Evolutionary conservation across 2,113 vertebrate genomes (phyloP), one percentile per base, ranked within the genome.

Genomic region (Malaclemys terrapin): DNA sequence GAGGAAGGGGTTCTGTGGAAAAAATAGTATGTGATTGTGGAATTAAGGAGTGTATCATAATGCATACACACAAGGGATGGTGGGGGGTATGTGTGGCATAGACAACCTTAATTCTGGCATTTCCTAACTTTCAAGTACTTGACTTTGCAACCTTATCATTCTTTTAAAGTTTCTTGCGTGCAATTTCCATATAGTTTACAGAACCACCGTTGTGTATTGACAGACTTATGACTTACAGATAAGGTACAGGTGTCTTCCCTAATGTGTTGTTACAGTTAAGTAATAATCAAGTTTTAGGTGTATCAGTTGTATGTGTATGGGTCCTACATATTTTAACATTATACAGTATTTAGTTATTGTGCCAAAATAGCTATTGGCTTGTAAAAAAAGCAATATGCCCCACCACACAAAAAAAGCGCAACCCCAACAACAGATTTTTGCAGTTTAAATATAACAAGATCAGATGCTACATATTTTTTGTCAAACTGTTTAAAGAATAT

Each of bases 331-430:
- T 76, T 72, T 38, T 80, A 90, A 47, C 59, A 20, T 17, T 56
- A n/a, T 38, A 80, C 42, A 90, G 78, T 59, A 42, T 49, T 69
- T 94, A 93, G 57, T 80, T 89, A 42, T 3, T 27, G 24, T 76
- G 80, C 52, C 50, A 91, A 93, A 88, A 80, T 84, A 49, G 62
- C 92, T 90, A 89, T n/a, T 84, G 84, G 54, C 31, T 93, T 93
- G 52, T 90, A 89, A 96, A 94, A 78, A 42, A 88, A 87, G 47
- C 93, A 95, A 80, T 4, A 4, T 69, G 16, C 8, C 17, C 31
- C 65, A 69, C 31, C 65, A 69, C 65, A 62, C 27, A 25, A 9
- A 56, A 22, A 53, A 54, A 54, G 6, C 38, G 20, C 54, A 56
- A 57, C 24, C 9, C 10, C 3, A 27, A 8, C 45, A 42, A 38